Conservation (phyloP, 2,888 invertebrate genomes). For the Flabesymbios commensalis region DNA sequence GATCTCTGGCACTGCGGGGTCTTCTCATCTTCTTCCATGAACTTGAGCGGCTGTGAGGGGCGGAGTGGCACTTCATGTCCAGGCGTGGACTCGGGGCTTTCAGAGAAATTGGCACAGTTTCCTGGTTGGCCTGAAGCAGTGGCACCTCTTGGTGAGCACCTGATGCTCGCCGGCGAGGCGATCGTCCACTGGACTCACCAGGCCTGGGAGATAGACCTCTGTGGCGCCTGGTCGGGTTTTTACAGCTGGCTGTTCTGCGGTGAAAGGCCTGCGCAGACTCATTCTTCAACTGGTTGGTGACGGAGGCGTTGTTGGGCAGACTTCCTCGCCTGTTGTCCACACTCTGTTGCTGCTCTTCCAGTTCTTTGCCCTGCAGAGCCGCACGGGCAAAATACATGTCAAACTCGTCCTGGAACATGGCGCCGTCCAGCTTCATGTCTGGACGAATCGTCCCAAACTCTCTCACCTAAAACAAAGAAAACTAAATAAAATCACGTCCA, state of each 20-base stretch:
- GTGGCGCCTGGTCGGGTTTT: background rate
- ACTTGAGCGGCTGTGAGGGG: slow-evolving; percentile 47
- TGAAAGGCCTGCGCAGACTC: background rate
- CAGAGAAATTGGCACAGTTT: too few species aligned
- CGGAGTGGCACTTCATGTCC: slow-evolving; percentile 31
- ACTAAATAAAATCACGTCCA: too few species aligned
- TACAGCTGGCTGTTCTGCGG: slow-evolving; percentile 1
- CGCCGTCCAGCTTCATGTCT: too few species aligned
- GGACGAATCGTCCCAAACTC: too few species aligned
- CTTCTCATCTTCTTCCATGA: slow-evolving; percentile 48
- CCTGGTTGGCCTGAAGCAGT: too few species aligned
- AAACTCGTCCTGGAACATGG: too few species aligned
- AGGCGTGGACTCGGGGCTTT: background rate
- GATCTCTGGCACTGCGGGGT: slow-evolving; percentile 30
- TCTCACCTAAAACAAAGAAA: too few species aligned
- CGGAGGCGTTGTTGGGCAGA: slow-evolving; percentile 1
- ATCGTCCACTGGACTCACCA: too few species aligned
- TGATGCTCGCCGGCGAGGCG: too few species aligned
- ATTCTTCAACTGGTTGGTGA: background rate
- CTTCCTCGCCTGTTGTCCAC: slow-evolving; percentile 1
- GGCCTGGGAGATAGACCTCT: background rate
- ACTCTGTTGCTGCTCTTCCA: background rate
- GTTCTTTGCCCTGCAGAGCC: background rate
- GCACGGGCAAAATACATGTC: slow-evolving; percentile 6
- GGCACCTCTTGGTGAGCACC: too few species aligned